Evolutionary conservation across 1,140 invertebrate genomes (phyloP), one percentile per base, ranked within the genome.

Genomic region (Tetragonula clypearis): DNA sequence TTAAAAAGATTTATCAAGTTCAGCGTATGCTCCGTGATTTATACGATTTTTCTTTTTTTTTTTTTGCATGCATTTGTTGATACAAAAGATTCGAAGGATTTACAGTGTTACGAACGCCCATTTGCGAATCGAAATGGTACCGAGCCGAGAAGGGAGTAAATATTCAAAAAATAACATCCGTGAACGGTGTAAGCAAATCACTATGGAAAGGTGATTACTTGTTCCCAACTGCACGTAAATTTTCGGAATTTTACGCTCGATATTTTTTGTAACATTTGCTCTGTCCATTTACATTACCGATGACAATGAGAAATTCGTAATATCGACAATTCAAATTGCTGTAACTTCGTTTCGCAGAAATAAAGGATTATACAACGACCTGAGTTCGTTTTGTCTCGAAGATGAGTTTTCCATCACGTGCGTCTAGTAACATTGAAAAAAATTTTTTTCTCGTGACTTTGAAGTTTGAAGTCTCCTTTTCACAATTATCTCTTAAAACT

Each of bases 1-100:
- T 73, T 73, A 73, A 53, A 72, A 53, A 53, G 23, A 73, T 73
- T 73, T 53, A 73, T 73, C 23, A 73, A 26, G 15, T 73, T 41
- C 4, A n/a, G 5, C 17, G 30, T 73, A 73, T 19, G 41, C 12
- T 72, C 21, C 12, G 2, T 1, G 14, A 53, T 73, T 73, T 26
- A 62, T 62, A 19, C 23, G 49, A 15, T 26, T 26, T n/a, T 53
- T 73, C 19, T 8, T 8, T 35, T 35, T 35, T 35, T 35, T 8
- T 35, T 35, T 35, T 35, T 35, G 35, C 35, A 35, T n/a, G 6
- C 49, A 26, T 73, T 73, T 55, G 49, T 73, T 53, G 21, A 53
- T 15, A 0, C 17, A 19, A 53, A 73, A 73, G n/a, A 17, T 8
- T 26, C n/a, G 15, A 19, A 73, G 19, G 53, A 73, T 73, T 73